Percentiles rank a stretch among this genome's conserved stretches.
Evolutionary conservation across 1,140 invertebrate species (phyloP).

Genomic region (Hydropsyche tenuis): DNA sequence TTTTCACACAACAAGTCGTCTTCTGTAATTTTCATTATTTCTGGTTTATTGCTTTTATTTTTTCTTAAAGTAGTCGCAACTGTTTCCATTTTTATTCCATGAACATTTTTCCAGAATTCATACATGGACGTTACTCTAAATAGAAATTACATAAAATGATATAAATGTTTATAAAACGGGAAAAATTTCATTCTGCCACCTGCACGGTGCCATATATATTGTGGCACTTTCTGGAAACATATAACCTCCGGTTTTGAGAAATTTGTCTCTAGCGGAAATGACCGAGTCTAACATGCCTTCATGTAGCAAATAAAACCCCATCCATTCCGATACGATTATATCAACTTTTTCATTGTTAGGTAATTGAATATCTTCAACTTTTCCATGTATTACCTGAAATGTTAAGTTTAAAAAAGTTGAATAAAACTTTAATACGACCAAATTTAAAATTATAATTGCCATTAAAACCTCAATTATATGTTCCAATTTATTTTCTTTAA

Average conservation of each 20-base stretch:
- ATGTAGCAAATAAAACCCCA: conserved; percentile 98
- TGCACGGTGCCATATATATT: conserved; percentile 73
- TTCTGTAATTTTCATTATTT: conserved; percentile 59
- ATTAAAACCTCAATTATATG: conserved; percentile 63
- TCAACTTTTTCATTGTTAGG: conserved; percentile 89
- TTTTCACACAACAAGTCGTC: conserved; percentile 64
- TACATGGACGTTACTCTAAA: conserved; percentile 69
- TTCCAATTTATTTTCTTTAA: conserved; percentile 73
- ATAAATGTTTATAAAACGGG: background rate
- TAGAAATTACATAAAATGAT: background rate
- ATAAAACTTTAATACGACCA: background rate
- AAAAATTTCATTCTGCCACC: conserved; percentile 51
- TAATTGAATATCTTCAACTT: conserved; percentile 75
- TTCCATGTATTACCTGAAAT: conserved; percentile 70
- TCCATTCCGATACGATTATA: conserved; percentile 98
- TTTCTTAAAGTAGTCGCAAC: conserved; percentile 62
- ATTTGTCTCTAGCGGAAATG: conserved; percentile 90
- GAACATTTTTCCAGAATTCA: conserved; percentile 65
- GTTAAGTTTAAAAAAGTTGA: conserved; percentile 43
- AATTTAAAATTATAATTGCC: background rate
- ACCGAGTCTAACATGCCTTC: conserved; percentile 97
- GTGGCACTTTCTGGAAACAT: conserved; percentile 70
- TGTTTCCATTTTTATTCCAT: conserved; percentile 65
- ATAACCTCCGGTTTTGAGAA: conserved; percentile 79
- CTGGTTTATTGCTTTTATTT: conserved; percentile 64